Conservation (phyloP, 1,140 invertebrate genomes). For the Hyphantria cunea region DNA sequence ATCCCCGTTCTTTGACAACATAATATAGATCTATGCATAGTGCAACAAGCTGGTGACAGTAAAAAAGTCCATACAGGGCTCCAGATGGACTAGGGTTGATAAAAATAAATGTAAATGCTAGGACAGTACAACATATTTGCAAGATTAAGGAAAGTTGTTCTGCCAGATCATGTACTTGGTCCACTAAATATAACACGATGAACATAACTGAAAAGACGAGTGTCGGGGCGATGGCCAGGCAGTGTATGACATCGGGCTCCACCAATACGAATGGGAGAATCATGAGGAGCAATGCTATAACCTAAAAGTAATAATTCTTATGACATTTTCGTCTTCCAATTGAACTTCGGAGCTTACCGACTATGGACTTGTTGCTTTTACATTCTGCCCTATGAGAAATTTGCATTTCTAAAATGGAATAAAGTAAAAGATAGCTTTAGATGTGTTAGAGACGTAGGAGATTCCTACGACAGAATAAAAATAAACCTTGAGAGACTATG, state of each 20-base stretch:
- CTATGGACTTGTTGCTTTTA: too few species aligned
- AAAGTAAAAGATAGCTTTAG: too few species aligned
- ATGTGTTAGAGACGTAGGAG: too few species aligned
- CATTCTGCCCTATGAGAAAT: too few species aligned
- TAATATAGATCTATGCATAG: slow-evolving; percentile 63
- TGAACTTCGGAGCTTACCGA: slow-evolving; percentile 11
- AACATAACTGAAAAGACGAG: slow-evolving; percentile 66
- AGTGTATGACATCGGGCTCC: slow-evolving; percentile 54
- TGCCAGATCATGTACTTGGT: slow-evolving; percentile 67
- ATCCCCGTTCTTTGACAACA: slow-evolving; percentile 63
- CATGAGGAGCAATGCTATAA: slow-evolving; percentile 69
- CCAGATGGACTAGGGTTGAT: slow-evolving; percentile 31
- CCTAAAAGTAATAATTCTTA: slow-evolving; percentile 68
- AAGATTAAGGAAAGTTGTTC: slow-evolving; percentile 62
- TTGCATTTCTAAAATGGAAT: too few species aligned
- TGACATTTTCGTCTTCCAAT: slow-evolving; percentile 38
- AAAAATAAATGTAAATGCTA: slow-evolving; percentile 43
- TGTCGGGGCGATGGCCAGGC: slow-evolving; percentile 63
- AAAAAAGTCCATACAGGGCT: slow-evolving; percentile 59
- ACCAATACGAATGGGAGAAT: slow-evolving; percentile 58
- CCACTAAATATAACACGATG: slow-evolving; percentile 67
- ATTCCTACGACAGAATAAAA: too few species aligned
- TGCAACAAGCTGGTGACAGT: slow-evolving; percentile 61
- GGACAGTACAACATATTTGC: slow-evolving; percentile 51
- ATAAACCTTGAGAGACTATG: too few species aligned